Evolutionary conservation across 2,113 vertebrate species (phyloP).

Genomic region (Marcusenius ussheri): DNA sequence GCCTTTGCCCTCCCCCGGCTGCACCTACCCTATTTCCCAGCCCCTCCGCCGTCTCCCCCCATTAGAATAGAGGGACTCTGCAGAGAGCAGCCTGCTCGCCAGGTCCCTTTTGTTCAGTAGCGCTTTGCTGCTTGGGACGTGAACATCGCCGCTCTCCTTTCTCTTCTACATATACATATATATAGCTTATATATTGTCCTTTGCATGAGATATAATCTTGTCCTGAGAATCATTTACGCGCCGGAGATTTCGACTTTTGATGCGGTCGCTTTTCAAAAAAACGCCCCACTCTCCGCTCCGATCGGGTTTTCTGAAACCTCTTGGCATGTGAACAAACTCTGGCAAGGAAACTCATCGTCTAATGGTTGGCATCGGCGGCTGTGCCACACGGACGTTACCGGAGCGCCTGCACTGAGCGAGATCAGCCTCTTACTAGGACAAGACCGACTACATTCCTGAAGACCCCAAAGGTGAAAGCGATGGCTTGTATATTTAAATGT

Average conservation of each 20-base stretch:
- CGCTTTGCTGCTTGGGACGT: constrained; percentile 60
- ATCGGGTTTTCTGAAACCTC: neutral
- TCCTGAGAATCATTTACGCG: neutral
- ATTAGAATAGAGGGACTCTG: constrained; percentile 47
- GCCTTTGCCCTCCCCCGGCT: neutral
- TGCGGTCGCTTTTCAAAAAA: neutral
- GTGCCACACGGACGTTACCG: constrained; percentile 21
- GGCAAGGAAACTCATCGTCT: constrained; percentile 1
- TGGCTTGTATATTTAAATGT: neutral
- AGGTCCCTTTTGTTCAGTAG: constrained; percentile 64
- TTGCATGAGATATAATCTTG: neutral
- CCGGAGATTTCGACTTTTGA: neutral
- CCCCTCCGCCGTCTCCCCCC: constrained; percentile 23
- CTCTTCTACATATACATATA: constrained; percentile 17
- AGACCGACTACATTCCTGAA: constrained; percentile 48
- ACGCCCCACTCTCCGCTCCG: neutral
- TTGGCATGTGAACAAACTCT: constrained; percentile 7
- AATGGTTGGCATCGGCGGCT: constrained; percentile 36
- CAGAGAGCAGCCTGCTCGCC: constrained; percentile 33
- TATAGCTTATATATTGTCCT: constrained; percentile 1
- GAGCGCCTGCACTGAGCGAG: constrained; percentile 41
- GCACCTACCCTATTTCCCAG: neutral
- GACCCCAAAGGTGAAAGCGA: constrained; percentile 47
- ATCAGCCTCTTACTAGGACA: constrained; percentile 37
- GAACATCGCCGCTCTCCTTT: constrained; percentile 45